phyloP scores from a whole-genome alignment of 2,888 invertebrate genomes.

The Coelogynopora nodosa region DNA sequence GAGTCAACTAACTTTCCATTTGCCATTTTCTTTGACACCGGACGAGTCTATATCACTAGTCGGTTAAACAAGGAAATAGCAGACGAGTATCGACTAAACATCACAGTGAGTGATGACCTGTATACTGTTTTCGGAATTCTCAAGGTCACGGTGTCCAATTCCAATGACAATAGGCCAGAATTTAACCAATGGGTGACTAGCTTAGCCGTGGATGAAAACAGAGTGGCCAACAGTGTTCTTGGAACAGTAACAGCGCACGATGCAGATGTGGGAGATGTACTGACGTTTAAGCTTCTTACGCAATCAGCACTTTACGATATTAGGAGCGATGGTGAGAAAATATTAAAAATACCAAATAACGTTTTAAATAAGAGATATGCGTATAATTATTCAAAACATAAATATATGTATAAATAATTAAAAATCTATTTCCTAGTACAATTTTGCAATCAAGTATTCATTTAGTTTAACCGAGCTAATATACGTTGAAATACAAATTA shows the following conservation, averaged over 20 bases:
- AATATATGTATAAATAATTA: too few relatives aligned
- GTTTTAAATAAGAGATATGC: too few relatives aligned
- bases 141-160: neutral
- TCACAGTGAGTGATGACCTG: neutral
- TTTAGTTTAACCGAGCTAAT: too few relatives aligned
- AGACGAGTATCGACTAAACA: neutral
- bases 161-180: neutral
- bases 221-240: neutral
- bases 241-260: neutral
- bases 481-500: too few relatives aligned
- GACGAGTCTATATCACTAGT: neutral
- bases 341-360: too few relatives aligned
- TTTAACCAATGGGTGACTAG: conserved; percentile 26
- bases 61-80: neutral
- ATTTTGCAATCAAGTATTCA: too few relatives aligned
- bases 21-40: neutral
- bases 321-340: neutral
- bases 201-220: neutral
- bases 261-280: neutral
- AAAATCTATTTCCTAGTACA: too few relatives aligned
- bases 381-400: too few relatives aligned
- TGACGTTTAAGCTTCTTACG: neutral
- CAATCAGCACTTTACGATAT: neutral
- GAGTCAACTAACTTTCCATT: neutral
- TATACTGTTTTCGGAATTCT: neutral